Evolutionary conservation across 2,888 invertebrate species (phyloP), one percentile per base, ranked within the genome.

Genomic region (Caenorhabditis uteleia): DNA sequence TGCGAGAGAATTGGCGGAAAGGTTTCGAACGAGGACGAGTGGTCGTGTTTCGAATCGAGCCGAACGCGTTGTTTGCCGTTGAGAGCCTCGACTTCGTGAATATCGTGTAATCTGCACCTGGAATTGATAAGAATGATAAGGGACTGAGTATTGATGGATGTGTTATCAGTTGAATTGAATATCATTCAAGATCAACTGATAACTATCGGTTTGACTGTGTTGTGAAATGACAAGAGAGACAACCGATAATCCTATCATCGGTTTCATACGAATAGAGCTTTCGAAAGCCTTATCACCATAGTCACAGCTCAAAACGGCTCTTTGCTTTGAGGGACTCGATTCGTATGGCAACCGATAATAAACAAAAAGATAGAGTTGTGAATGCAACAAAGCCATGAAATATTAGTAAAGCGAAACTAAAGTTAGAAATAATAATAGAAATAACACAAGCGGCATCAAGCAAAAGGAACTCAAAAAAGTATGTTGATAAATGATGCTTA

Each of bases 1-100:
- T 47, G 59, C 59, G 59, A 59, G 51, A 48, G 59, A 59, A 26
- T 48, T 53, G 53, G 59, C 53, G 26, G 59, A 59, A 48, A 43
- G 12, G 31, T 59, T 59, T 43, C 53, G 49, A 45, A 58, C 38
- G 54, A 49, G 44, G 48, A 53, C 54, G 39, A 60, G 48, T 20
- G 60, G 54, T 44, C 60, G 48, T 5, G 48, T 44, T 54, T 60
- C 60, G 45, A 53, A 51, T 42, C 47, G 47, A 43, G 59, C 51
- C 47, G 59, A 59, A 48, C 51, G 51, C 25, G 47, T 47, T 46
- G 57, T 58, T 46, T 39, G 50, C 40, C 57, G 31, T 49, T 51
- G 47, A 53, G 42, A 25, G 46, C 20, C 44, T 49, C 54, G 48
- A 45, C 54, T 20, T 47, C 60, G 47, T 49, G 38, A 21, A 48